phyloP scores from a whole-genome alignment of 2,113 vertebrate species.

The Lota lota region DNA sequence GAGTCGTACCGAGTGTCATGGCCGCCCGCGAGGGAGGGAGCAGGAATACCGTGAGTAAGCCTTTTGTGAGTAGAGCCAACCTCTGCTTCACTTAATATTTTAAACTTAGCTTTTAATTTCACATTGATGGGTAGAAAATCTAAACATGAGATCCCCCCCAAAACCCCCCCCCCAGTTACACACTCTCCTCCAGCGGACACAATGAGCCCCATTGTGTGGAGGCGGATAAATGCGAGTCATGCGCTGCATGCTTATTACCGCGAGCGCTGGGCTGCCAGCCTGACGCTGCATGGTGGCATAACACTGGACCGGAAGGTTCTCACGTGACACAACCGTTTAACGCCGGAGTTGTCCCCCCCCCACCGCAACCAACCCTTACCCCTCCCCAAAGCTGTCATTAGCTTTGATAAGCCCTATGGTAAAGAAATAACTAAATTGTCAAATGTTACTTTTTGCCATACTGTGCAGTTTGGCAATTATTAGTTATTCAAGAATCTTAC shows the following conservation, averaged over 20 bases:
- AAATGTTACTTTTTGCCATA: too few relatives aligned
- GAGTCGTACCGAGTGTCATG: too few relatives aligned
- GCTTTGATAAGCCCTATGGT: slow-evolving; percentile 18
- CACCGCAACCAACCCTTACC: slow-evolving; percentile 2
- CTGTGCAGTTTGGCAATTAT: too few relatives aligned
- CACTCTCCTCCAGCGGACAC: slow-evolving; percentile 24
- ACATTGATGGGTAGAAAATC: slow-evolving; percentile 25
- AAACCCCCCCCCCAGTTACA: neutral
- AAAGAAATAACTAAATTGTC: too few relatives aligned
- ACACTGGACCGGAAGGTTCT: slow-evolving; percentile 30
- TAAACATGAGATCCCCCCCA: slow-evolving; percentile 13
- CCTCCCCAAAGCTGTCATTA: slow-evolving; percentile 42
- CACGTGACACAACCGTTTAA: slow-evolving; percentile 33
- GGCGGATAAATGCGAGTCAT: slow-evolving; percentile 59
- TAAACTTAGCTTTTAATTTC: slow-evolving; percentile 9
- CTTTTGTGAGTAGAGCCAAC: too few relatives aligned
- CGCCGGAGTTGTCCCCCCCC: slow-evolving; percentile 16
- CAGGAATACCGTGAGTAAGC: too few relatives aligned
- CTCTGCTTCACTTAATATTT: too few relatives aligned
- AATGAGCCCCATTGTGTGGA: slow-evolving; percentile 53
- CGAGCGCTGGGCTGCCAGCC: slow-evolving; percentile 31
- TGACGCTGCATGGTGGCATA: slow-evolving; percentile 25
- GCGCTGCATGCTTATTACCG: slow-evolving; percentile 50
- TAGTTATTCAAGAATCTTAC: too few relatives aligned
- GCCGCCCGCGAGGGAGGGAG: too few relatives aligned